Base-by-base conservation (phyloP, 2,888 invertebrate genomes). In the Drosophila pseudotakahashii region DNA sequence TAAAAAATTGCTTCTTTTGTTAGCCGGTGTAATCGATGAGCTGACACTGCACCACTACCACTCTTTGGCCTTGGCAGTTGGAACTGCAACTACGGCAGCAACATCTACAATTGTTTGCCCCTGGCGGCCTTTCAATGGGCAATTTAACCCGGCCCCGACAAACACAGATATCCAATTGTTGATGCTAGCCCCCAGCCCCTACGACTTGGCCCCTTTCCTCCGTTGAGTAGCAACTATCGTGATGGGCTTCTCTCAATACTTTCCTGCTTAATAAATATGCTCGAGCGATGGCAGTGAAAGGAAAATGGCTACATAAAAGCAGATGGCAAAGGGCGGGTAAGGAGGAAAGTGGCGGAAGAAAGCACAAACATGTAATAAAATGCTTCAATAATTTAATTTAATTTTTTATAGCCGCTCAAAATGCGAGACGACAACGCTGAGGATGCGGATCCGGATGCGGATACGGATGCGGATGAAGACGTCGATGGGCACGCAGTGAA, bases 61-160 rank as follows among this genome's bases (percentile, higher is more conserved):
- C 55, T 47, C 34, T 9, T 23, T 47, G 66, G 68, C 66, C 68
- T 67, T 55, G 36, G 68, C 39, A 61, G 41, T 51, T 34, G 51
- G 59, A 69, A 59, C 55, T 39, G 54, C 58, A 54, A 32, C 26
- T 39, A 39, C 45, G 41, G 57, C 32, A 34, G 16, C 50, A 26
- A 34, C 53, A 48, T 67, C 77, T 78, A 76, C 88, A 77, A 82
- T 85, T 85, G 83, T 73, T 75, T 76, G 86, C 83, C 80, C 76
- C 68, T 47, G 73, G 83, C 88, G 71, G 75, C 76, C 53, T 85
- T 79, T 81, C 82, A 88, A 88, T 81, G 85, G 88, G 75, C 88
- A 79, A 82, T 82, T 82, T 79, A 82, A 79, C 72, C 74, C 76
- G 53, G 66, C 54, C 26, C 55, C 62, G 64, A 45, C 67, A 55